Conservation (phyloP, 2,797 vertebrate genomes). For the Meda fulgida region DNA sequence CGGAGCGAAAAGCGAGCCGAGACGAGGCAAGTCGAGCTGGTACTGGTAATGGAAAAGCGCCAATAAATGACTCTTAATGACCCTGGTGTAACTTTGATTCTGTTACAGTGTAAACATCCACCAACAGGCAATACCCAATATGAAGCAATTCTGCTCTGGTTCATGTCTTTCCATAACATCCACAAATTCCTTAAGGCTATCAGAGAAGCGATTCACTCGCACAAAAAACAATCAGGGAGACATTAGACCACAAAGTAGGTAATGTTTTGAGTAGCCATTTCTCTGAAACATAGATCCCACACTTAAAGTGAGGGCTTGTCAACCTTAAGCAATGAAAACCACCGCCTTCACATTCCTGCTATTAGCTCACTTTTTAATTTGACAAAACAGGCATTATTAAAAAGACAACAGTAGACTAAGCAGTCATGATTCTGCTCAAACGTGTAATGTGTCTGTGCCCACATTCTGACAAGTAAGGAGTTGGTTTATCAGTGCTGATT, state of each 20-base stretch:
- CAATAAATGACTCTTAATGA: neutral
- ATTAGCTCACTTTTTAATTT: neutral
- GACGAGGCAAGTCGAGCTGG: too few species aligned
- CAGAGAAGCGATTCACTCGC: neutral
- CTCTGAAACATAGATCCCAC: neutral
- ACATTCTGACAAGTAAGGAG: slow-evolving; percentile 11
- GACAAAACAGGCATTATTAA: slow-evolving; percentile 2
- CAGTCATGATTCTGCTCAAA: slow-evolving; percentile 18
- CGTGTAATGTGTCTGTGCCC: neutral
- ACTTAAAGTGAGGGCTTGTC: neutral
- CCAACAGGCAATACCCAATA: neutral
- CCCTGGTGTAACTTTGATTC: neutral
- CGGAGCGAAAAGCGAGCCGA: too few species aligned
- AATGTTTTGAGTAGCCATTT: slow-evolving; percentile 7
- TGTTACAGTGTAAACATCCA: slow-evolving; percentile 7
- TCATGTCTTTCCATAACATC: slow-evolving; percentile 26
- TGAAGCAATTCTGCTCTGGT: slow-evolving; percentile 17
- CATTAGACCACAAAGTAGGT: neutral
- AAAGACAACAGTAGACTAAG: neutral
- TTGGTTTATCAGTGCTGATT: slow-evolving; percentile 16
- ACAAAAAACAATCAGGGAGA: neutral
- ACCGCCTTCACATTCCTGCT: slow-evolving; percentile 11
- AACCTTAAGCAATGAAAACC: slow-evolving; percentile 8
- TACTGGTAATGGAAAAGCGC: too few species aligned
- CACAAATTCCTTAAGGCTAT: neutral